phyloP scores from a whole-genome alignment of 2,797 vertebrate species.

The Cynopterus sphinx region DNA sequence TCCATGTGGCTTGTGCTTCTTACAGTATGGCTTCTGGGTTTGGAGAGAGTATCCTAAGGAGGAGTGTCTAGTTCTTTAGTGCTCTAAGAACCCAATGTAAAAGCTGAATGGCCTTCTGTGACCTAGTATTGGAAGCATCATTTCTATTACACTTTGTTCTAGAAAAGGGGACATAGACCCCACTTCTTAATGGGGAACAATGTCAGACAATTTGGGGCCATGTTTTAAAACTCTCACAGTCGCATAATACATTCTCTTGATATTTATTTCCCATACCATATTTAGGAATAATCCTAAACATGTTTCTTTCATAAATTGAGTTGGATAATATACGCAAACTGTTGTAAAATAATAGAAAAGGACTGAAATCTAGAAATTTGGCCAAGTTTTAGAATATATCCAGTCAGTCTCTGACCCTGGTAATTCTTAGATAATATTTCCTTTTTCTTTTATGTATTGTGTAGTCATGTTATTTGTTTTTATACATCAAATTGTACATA shows the following conservation, averaged over 20 bases:
- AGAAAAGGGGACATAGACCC: background rate
- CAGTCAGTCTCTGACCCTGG: background rate
- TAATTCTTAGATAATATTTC: background rate
- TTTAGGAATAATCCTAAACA: background rate
- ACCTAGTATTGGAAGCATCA: background rate
- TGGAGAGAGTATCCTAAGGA: background rate
- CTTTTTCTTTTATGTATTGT: background rate
- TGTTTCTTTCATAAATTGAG: background rate
- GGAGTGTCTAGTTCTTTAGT: background rate
- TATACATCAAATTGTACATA: background rate
- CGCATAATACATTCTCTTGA: background rate
- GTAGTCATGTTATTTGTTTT: background rate
- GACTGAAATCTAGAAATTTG: background rate
- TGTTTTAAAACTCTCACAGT: conserved; percentile 8
- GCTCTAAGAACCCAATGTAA: background rate
- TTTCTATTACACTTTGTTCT: background rate
- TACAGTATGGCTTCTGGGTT: background rate
- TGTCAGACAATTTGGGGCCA: background rate
- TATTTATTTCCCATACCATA: background rate
- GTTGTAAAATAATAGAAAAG: conserved; percentile 3
- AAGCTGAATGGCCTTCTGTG: background rate
- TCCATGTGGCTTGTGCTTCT: background rate
- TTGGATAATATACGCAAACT: background rate
- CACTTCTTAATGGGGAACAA: background rate
- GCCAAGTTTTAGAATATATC: conserved; percentile 1